Evolutionary conservation across 2,888 invertebrate genomes (phyloP).

Genomic region (Galerucella nymphaeae): DNA sequence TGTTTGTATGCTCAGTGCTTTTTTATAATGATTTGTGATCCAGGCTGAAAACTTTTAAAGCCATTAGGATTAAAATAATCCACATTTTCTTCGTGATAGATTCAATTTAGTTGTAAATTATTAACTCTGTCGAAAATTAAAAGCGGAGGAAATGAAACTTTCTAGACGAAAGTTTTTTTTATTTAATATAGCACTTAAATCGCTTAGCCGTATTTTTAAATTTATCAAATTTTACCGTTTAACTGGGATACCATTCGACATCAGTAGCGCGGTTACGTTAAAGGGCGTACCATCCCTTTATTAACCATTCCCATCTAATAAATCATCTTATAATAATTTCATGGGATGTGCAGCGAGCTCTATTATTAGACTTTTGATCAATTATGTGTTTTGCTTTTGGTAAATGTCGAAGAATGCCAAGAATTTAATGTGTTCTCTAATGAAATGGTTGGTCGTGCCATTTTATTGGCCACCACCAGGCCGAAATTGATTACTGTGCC

Average conservation of each 20-base stretch:
- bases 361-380: slow-evolving; percentile 36
- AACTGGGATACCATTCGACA: slow-evolving; percentile 38
- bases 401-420: slow-evolving; percentile 7
- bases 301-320: slow-evolving; percentile 49
- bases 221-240: slow-evolving; percentile 33
- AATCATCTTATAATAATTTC: slow-evolving; percentile 47
- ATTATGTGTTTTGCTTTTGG: slow-evolving; percentile 35
- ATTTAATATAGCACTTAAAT: too few species aligned
- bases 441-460: background rate
- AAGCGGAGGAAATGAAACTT: background rate
- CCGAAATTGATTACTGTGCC: background rate
- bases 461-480: background rate
- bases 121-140: background rate
- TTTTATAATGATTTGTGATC: background rate
- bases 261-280: slow-evolving; percentile 49
- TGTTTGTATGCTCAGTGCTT: background rate
- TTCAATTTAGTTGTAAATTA: slow-evolving; percentile 2
- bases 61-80: slow-evolving; percentile 6
- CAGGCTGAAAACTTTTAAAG: background rate
- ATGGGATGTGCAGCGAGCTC: slow-evolving; percentile 33
- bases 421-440: slow-evolving; percentile 17
- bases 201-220: too few species aligned
- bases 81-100: background rate
- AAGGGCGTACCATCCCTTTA: slow-evolving; percentile 48
- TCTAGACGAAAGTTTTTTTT: background rate